Conservation (phyloP, 2,888 invertebrate species). For the Trachelus iudaicus region DNA sequence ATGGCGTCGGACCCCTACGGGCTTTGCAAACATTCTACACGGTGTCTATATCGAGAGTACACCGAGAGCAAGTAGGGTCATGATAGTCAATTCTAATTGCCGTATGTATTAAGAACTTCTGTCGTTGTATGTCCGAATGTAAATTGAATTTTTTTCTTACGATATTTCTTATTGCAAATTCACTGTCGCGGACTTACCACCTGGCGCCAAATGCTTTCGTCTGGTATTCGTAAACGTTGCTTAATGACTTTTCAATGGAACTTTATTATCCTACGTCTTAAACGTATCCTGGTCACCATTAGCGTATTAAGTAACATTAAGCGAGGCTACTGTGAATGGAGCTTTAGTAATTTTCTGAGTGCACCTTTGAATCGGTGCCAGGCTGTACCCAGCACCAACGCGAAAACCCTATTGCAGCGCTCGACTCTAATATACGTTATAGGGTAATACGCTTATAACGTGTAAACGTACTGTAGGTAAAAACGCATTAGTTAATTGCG, state of each 20-base stretch:
- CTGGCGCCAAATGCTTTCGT: background rate
- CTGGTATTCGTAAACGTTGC: background rate
- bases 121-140: background rate
- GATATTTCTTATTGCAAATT: background rate
- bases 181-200: background rate
- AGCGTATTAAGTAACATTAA: conserved; percentile 38
- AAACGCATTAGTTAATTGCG: conserved; percentile 49
- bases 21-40: conserved; percentile 46
- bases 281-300: conserved; percentile 26
- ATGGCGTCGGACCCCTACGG: conserved; percentile 47
- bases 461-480: conserved; percentile 18
- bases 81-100: background rate
- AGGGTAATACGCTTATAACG: background rate
- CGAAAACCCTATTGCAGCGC: conserved; percentile 5
- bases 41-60: conserved; percentile 37
- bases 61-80: conserved; percentile 39
- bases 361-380: conserved; percentile 59
- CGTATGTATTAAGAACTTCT: background rate
- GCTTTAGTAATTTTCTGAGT: conserved; percentile 51
- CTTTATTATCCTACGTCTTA: background rate
- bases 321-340: conserved; percentile 28
- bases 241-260: background rate
- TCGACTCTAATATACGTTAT: background rate
- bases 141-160: background rate
- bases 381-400: conserved; percentile 37